A percentile compares a stretch with the other conserved stretches of the same genome.
These are phyloP conservation scores for Serinus canaria DNA, from an alignment of 2,113 vertebrate species.

Conservation along the genomic window DNA sequence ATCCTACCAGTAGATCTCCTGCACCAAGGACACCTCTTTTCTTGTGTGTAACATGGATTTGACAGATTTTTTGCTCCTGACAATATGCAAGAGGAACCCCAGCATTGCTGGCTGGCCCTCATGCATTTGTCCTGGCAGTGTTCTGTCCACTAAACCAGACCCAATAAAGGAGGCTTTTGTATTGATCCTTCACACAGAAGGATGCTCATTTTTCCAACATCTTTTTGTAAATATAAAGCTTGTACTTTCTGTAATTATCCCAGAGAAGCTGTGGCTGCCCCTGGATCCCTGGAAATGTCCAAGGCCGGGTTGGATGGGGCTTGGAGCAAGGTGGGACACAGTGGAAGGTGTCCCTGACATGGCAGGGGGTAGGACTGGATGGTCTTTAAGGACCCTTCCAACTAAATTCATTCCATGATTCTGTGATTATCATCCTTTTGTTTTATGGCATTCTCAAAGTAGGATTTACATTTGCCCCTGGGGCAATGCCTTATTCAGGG, in stretches of 20 bases:
- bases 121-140: neutral
- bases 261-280: neutral
- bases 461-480: neutral
- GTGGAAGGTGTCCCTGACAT: neutral
- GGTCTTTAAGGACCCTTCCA: neutral
- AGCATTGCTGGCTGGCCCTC: neutral
- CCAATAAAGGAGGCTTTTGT: accelerated
- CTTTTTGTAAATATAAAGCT: neutral
- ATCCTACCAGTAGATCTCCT: neutral
- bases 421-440: neutral
- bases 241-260: neutral
- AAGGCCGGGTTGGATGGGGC: accelerated
- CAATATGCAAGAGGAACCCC: neutral
- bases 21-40: neutral
- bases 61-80: neutral
- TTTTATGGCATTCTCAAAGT: neutral
- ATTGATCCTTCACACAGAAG: neutral
- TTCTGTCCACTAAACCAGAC: neutral
- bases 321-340: neutral
- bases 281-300: neutral
- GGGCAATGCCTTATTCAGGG: neutral
- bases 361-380: neutral
- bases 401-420: neutral
- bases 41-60: neutral
- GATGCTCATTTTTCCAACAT: neutral